phyloP scores from a whole-genome alignment of 2,113 vertebrate species.

The Heterocephalus glaber region DNA sequence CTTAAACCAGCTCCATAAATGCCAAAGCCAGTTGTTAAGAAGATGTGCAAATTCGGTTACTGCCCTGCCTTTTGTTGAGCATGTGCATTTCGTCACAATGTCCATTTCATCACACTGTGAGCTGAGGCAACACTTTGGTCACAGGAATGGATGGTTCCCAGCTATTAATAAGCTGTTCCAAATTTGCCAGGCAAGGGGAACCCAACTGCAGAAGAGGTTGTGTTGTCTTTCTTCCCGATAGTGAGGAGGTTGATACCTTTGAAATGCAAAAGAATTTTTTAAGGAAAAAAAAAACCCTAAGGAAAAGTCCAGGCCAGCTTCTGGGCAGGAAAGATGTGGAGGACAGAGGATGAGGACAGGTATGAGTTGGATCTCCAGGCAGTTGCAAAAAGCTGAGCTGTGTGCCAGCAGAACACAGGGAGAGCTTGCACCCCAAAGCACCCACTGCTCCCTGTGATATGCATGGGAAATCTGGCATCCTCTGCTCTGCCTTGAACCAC shows the following conservation, averaged over 20 bases:
- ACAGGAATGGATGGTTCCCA: background rate
- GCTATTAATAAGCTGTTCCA: background rate
- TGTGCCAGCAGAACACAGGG: accelerated
- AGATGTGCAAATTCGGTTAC: background rate
- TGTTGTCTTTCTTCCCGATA: background rate
- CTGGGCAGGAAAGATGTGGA: background rate
- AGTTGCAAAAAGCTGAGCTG: background rate
- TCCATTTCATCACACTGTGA: background rate
- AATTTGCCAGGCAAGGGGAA: background rate
- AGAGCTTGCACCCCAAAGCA: too few relatives aligned
- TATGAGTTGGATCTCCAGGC: background rate
- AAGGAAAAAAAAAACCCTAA: background rate
- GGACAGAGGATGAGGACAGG: accelerated
- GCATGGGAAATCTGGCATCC: accelerated
- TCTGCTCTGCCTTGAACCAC: background rate
- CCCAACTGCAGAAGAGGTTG: background rate
- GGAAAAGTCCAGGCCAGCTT: background rate
- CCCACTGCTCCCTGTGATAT: background rate
- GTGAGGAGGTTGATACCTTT: background rate
- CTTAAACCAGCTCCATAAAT: background rate
- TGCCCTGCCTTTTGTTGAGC: background rate
- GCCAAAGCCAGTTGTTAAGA: background rate
- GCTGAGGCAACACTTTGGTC: background rate
- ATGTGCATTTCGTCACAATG: background rate
- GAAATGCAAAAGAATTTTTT: slow-evolving; percentile 6